phyloP scores from a whole-genome alignment of 2,113 vertebrate species.

The Polypterus senegalus region DNA sequence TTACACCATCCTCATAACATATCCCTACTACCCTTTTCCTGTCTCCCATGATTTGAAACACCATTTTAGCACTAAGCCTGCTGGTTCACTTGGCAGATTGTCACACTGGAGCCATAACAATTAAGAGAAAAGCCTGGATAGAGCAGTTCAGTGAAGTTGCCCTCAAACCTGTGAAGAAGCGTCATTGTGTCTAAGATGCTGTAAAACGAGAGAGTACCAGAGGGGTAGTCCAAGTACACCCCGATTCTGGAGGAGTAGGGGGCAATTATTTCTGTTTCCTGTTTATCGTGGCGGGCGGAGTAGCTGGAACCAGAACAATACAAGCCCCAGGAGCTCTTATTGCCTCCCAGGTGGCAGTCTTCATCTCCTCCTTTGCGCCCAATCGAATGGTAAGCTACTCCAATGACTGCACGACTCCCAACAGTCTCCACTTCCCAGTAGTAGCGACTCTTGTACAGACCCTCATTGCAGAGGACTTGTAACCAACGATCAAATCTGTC shows the following conservation, averaged over 20 bases:
- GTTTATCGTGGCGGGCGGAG: conserved; percentile 55
- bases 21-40: too few relatives aligned
- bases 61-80: too few relatives aligned
- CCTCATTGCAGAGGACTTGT: conserved; percentile 46
- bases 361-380: conserved; percentile 27
- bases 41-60: too few relatives aligned
- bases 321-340: conserved; percentile 62
- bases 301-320: conserved; percentile 43
- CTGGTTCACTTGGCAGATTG: too few relatives aligned
- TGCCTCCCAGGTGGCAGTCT: conserved; percentile 55
- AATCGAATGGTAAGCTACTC: conserved; percentile 51
- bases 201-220: conserved; percentile 56
- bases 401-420: conserved; percentile 48
- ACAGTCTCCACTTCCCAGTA: conserved; percentile 59
- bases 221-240: conserved; percentile 44
- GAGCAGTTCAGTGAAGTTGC: conserved; percentile 35
- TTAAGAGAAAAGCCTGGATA: conserved; percentile 52
- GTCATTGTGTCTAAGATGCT: conserved; percentile 36
- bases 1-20: too few relatives aligned
- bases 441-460: conserved; percentile 32
- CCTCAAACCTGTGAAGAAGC: conserved; percentile 37
- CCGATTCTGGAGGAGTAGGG: conserved; percentile 36
- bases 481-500: conserved; percentile 40
- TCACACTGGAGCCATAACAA: too few relatives aligned
- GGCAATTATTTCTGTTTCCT: conserved; percentile 29